Conservation (phyloP, 2,797 vertebrate species). For the Anguilla megastoma region DNA sequence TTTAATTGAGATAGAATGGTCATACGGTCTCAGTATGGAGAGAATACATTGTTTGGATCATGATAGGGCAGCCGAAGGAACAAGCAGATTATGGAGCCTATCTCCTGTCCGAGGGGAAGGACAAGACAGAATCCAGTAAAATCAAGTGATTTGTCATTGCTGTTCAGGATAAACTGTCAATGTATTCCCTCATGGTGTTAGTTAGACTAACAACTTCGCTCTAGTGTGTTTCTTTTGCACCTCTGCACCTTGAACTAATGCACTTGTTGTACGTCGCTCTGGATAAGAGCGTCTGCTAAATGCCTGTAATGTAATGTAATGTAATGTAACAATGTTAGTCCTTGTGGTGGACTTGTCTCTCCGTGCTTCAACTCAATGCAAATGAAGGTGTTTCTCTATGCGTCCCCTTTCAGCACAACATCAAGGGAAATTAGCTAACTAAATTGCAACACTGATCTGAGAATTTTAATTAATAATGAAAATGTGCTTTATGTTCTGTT, state of each 20-base stretch:
- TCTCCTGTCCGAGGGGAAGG: no score
- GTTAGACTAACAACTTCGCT: no score
- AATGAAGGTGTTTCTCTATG: not conserved
- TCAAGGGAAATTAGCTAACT: not conserved
- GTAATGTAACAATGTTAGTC: not conserved
- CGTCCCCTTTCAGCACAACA: not conserved
- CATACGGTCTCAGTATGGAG: not conserved
- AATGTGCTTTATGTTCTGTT: not conserved
- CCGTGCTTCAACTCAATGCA: not conserved
- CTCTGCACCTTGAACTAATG: no score
- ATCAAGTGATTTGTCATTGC: not conserved
- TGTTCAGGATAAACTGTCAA: not conserved
- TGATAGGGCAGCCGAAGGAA: no score
- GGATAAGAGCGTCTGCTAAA: no score
- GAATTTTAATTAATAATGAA: slow-evolving; percentile 1
- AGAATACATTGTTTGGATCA: not conserved
- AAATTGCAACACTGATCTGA: not conserved
- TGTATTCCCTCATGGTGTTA: not conserved
- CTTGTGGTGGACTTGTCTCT: not conserved
- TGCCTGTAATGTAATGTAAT: no score
- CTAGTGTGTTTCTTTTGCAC: no score
- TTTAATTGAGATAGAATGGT: not conserved
- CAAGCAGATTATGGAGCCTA: no score
- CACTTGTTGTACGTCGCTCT: no score
- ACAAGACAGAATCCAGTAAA: not conserved